Evolutionary conservation across 2,888 invertebrate genomes (phyloP), one percentile per base, ranked within the genome.

Genomic region (Portevinia maculata): DNA sequence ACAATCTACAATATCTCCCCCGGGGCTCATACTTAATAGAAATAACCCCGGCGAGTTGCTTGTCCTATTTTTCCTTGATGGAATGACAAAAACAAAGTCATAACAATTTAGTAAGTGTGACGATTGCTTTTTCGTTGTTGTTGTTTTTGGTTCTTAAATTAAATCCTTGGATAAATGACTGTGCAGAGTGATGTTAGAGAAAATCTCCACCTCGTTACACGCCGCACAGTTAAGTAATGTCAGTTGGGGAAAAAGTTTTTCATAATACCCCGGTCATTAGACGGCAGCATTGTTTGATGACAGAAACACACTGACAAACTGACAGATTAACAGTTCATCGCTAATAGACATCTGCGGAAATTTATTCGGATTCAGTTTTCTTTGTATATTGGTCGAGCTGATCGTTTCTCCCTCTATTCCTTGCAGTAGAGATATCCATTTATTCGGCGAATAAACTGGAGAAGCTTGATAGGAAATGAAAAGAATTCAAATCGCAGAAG

Each of bases 21-120:
- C 7, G 15, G 41, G 48, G 21, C 1, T 15, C 28, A 15, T 8
- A 64, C 50, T 32, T 52, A 64, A 44, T 52, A 64, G 57, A 44
- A 64, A 64, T 24, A 39, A 15, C 55, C 65, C 28, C 41, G 24
- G 41, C 52, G 52, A 65, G 44, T 13, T 1, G 28, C 19, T 9
- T 13, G 21, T 13, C 48, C 15, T 6, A 34, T 64, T 59, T 62
- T 78, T 57, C 78, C 57, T 46, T 73, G 60, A 79, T 65, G 44
- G 65, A 67, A 74, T 74, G 74, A 67, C 60, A 74, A 79, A 74
- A 79, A 79, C 74, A 79, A 74, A 79, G 74, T 67, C 79, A 74
- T 79, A 79, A 69, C 79, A 74, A 69, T 79, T 79, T 79, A 57
- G 67, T 62, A 44, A 57, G 79, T 74, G 79, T 74, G 55, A 50